phyloP scores from a whole-genome alignment of 2,113 vertebrate species.

The Gavialis gangeticus region DNA sequence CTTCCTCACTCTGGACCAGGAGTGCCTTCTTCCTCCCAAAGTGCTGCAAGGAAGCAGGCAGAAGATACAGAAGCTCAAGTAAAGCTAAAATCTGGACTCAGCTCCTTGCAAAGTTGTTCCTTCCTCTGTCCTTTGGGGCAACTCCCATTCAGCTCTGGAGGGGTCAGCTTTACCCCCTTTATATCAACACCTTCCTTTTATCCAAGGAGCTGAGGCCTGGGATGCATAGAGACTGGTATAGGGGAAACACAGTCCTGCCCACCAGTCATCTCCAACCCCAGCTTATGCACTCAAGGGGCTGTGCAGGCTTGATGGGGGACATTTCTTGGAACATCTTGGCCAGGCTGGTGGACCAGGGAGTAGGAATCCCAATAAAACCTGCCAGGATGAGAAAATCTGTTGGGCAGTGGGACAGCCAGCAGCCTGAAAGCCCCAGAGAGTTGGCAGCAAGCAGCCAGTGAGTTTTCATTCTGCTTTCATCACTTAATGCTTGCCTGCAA shows the following conservation, averaged over 20 bases:
- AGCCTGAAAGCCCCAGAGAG: not conserved
- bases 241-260: not conserved
- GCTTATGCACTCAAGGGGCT: not conserved
- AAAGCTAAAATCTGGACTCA: not conserved
- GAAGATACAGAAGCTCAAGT: not conserved
- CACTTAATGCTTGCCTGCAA: slow-evolving; percentile 13
- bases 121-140: not conserved
- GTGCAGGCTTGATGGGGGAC: not conserved
- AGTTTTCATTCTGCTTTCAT: not conserved
- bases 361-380: not conserved
- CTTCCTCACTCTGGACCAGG: not conserved
- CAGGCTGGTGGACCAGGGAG: not conserved
- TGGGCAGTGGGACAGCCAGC: not conserved
- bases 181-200: not conserved
- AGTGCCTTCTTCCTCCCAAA: not conserved
- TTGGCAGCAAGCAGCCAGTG: not conserved
- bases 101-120: not conserved
- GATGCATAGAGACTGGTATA: not conserved
- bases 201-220: no score
- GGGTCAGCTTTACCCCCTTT: not conserved
- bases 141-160: not conserved
- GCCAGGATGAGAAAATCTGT: not conserved
- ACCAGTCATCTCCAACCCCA: not conserved
- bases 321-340: not conserved
- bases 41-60: not conserved